Evolutionary conservation across 2,888 invertebrate species (phyloP), one percentile per base, ranked within the genome.

Genomic region (Watsonalla cultraria): DNA sequence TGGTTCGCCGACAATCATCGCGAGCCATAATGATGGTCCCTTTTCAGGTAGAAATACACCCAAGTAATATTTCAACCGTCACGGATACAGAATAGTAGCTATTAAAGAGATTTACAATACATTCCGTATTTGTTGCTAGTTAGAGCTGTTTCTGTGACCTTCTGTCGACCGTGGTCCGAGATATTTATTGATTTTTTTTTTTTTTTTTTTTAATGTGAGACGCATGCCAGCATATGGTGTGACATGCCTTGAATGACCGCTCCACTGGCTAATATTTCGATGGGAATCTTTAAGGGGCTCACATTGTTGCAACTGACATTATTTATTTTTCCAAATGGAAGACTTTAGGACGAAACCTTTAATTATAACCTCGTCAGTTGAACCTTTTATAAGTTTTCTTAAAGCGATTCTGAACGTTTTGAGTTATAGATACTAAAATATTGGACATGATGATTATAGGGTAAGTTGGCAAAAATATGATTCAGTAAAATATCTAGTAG

Each of bases 101-200:
- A 86, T 89, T 86, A 89, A 88, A 80, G 78, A 84, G 85, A 86
- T 88, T 90, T 89, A 90, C 84, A 87, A 89, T 87, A 80, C 78
- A 76, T 77, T 75, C 73, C 76, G 74, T 82, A 90, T 90, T 85
- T 79, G 80, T 83, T 76, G 76, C 82, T 87, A 85, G 88, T 90
- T 90, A 85, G 78, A 71, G 63, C 57, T 69, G 64, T 80, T 78
- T 77, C 78, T 82, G 79, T 82, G 84, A 84, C 84, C 85, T 86
- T 85, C 80, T 84, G 82, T 81, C 61, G 76, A 84, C 78, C 79
- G 79, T 69, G 79, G 84, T 83, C 82, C 81, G 77, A 76, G 63
- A 68, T 68, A 66, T 67, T 74, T 82, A 83, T 86, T 81, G 84
- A 78, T 87, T 85, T 85, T 81, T 87, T 86, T 86, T 76, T 60